phyloP scores from a whole-genome alignment of 23 tunicate species.

The Clavelina lepadiformis region DNA sequence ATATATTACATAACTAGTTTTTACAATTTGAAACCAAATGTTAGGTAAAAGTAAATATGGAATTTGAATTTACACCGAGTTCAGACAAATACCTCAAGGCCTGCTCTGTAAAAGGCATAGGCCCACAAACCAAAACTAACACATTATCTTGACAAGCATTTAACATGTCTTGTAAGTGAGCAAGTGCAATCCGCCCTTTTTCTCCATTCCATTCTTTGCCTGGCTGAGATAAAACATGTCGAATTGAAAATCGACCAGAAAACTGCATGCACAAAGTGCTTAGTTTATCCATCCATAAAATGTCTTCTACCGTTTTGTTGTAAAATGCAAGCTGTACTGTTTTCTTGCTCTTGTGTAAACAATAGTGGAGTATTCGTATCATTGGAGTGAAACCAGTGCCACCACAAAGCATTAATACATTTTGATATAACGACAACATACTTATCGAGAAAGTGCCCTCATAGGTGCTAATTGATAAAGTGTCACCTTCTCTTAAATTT shows the following conservation, averaged over 20 bases:
- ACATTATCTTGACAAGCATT: no score
- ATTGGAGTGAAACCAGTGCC: slow-evolving; percentile 95
- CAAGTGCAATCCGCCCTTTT: slow-evolving; percentile 39
- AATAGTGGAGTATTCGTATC: slow-evolving; percentile 39
- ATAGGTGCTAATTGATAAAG: slow-evolving; percentile 35
- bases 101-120: no score
- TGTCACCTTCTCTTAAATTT: slow-evolving; percentile 19
- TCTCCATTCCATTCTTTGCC: slow-evolving; percentile 52
- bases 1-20: no score
- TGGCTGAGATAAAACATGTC: slow-evolving; percentile 53
- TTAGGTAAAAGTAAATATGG: no score
- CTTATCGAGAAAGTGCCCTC: slow-evolving; percentile 48
- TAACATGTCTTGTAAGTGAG: slow-evolving; percentile 10
- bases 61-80: no score
- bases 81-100: no score
- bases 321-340: slow-evolving; percentile 37
- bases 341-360: slow-evolving; percentile 21
- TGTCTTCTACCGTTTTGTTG: slow-evolving; percentile 53
- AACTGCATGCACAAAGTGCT: slow-evolving; percentile 11
- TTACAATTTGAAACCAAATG: no score
- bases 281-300: slow-evolving; percentile 57
- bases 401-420: slow-evolving; percentile 45
- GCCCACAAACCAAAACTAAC: no score
- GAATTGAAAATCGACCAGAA: slow-evolving; percentile 28
- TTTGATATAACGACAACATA: not conserved